phyloP scores from a whole-genome alignment of 2,113 vertebrate species.

The Syngnathoides biaculeatus region DNA sequence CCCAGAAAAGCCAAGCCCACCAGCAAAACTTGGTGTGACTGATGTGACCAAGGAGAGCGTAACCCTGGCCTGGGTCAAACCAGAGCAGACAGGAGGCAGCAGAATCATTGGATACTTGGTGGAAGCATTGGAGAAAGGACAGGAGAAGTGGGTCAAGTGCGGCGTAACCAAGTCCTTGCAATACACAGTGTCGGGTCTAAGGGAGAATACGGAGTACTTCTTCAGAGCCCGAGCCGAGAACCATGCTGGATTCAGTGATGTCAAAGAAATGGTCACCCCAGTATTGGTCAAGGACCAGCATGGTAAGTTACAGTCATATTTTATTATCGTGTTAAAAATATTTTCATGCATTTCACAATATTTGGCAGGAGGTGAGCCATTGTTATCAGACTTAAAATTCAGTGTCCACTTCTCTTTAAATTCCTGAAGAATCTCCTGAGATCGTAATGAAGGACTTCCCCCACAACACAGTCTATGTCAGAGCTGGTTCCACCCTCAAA shows the following conservation, averaged over 20 bases:
- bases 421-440: constrained; percentile 85
- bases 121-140: constrained; percentile 91
- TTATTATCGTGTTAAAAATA: not conserved
- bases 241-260: constrained; percentile 89
- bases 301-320: constrained; percentile 69
- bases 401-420: not conserved
- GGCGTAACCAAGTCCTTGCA: constrained; percentile 84
- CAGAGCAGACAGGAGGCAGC: constrained; percentile 95
- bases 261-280: constrained; percentile 84
- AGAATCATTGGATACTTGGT: constrained; percentile 86
- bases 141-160: constrained; percentile 94
- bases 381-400: not conserved
- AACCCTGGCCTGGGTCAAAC: constrained; percentile 88
- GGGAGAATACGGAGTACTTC: constrained; percentile 90
- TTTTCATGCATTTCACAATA: not conserved
- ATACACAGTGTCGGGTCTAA: constrained; percentile 84
- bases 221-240: constrained; percentile 96
- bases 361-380: not conserved
- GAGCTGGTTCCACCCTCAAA: constrained; percentile 91
- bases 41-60: constrained; percentile 89
- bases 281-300: constrained; percentile 89
- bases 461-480: constrained; percentile 88
- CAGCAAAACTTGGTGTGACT: constrained; percentile 88
- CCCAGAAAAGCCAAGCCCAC: constrained; percentile 95
- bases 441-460: constrained; percentile 91